A percentile compares a stretch with the other conserved stretches of the same genome.
phyloP scores from a whole-genome alignment of 1,140 invertebrate genomes.

The honey bee (Apis mellifera) region Amel_HAv3.1 CM009939.2:7389001-7389500 shows the following conservation, averaged over 20 bases:
- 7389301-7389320: neutral
- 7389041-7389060: too few species aligned
- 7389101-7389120: too few species aligned
- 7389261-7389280: constrained; percentile 31
- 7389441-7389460: constrained; percentile 32
- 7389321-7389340: constrained; percentile 60
- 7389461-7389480: neutral
- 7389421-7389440: constrained; percentile 14
- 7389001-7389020: too few species aligned
- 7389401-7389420: neutral
- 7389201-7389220: neutral
- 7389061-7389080: too few species aligned
- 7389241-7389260: neutral
- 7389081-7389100: too few species aligned
- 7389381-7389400: neutral
- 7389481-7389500: neutral
- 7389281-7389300: constrained; percentile 20
- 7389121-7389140: neutral
- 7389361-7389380: constrained; percentile 56
- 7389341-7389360: constrained; percentile 61
- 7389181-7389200: neutral
- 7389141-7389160: neutral
- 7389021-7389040: too few species aligned
- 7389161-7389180: neutral
- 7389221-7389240: neutral